Base-by-base conservation (phyloP, 2,888 invertebrate species). In the Argyra leucocephala region DNA sequence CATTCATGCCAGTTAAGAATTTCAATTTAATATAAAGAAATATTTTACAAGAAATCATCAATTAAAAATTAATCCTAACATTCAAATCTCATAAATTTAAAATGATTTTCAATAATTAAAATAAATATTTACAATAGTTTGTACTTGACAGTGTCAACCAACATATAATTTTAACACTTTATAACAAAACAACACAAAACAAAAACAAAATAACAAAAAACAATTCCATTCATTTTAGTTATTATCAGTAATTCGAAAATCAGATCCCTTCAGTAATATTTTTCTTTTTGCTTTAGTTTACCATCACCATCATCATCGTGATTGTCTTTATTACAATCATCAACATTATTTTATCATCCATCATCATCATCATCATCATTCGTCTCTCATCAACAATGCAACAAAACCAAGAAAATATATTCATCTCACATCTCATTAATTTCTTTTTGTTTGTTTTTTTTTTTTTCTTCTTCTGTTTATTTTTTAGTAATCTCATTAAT, bases 341-440 rank as follows among this genome's bases (percentile, higher is more conserved):
- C 2, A 48, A 18, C 48, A 31, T 48, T 48, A 31, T 31, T 31
- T 31, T 31, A 31, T 31, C 12, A n/a, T n/a, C n/a, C n/a, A n/a
- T n/a, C n/a, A n/a, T n/a, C n/a, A n/a, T n/a, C n/a, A n/a, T n/a
- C n/a, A n/a, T n/a, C n/a, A 31, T 1, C 31, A 31, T 31, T 31
- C 31, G 9, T 31, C 1, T 31, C 1, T 31, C 7, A 31, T 31
- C 31, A 31, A 31, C 31, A 31, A 31, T 48, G 48, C 48, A 48
- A 31, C 9, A 48, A 18, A n/a, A 48, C 48, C 18, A 48, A 48
- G 18, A 18, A 48, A 48, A 48, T 48, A 5, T 48, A 48, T 48
- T 48, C 48, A 48, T 48, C 48, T 48, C 48, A 48, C 48, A 48
- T 48, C 12, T 48, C 48, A 48, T 48, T 48, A 48, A 48, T 48